Evolutionary conservation across 2,888 invertebrate genomes (phyloP).

Genomic region (Dysmachus trigonus): DNA sequence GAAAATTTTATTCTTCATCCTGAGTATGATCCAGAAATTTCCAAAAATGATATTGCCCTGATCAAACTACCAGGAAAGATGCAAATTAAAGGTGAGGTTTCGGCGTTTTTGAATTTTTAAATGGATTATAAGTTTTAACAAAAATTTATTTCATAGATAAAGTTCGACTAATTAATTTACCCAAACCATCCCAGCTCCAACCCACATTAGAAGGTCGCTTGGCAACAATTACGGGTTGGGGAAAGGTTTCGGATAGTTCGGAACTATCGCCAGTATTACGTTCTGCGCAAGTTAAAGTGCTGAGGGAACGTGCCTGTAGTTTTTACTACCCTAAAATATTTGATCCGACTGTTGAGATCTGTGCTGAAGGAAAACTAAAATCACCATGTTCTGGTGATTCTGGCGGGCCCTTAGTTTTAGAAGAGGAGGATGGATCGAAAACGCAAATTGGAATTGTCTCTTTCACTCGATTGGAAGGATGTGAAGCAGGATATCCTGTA

Average conservation of each 20-base stretch:
- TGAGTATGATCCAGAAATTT: conserved; percentile 52
- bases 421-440: neutral
- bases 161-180: neutral
- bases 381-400: conserved; percentile 23
- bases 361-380: neutral
- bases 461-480: neutral
- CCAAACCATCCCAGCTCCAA: neutral
- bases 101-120: neutral
- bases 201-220: neutral
- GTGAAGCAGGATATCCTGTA: neutral
- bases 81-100: neutral
- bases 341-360: conserved; percentile 15
- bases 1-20: conserved; percentile 50
- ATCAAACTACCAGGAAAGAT: conserved; percentile 52
- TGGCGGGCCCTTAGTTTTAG: neutral
- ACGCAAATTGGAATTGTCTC: neutral
- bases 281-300: neutral
- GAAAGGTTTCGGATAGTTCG: neutral
- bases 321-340: neutral
- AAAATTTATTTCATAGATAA: neutral
- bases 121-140: neutral
- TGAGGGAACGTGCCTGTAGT: neutral
- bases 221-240: neutral
- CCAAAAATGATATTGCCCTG: conserved; percentile 58
- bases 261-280: neutral